Evolutionary conservation across 2,797 vertebrate genomes (phyloP), one percentile per base, ranked within the genome.

Genomic region (Poecile montanus): DNA sequence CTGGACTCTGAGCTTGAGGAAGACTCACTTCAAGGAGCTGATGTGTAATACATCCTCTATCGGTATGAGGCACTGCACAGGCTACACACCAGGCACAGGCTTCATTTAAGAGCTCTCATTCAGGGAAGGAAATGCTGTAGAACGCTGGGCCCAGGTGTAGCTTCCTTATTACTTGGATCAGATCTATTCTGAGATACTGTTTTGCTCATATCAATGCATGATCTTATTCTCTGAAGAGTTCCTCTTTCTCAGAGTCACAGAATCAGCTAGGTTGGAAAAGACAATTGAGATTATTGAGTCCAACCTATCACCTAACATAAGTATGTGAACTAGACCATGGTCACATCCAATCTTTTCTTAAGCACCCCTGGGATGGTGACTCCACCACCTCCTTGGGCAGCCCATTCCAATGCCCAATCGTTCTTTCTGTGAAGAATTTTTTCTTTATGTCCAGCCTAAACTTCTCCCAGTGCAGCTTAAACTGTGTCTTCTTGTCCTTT

Each of bases 11-110:
- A 94, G 62, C 81, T 84, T 3, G 29, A 97, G 91, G 94, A 97
- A 97, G 96, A 96, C 92, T 89, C 83, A 38, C 90, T 93, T 75
- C 63, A 67, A 78, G 57, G 67, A 83, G 63, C 63, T 83, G 53
- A 87, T 42, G 65, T 54, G 75, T 47, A 74, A 73, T 50, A 71
- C 75, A 67, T 27, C 79, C 57, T 84, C 83, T 79, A 29, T 30
- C 68, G 47, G 72, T 16, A 68, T 3, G 61, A 92, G 82, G 84
- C 84, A 73, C 70, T 66, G 71, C 60, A 23, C 63, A 57, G 82
- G 44, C 79, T 82, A 44, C 62, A 56, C 36, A 88, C 74, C n/a
- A 79, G 72, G 84, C 53, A 75, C 19, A 2, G 7, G 36, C 54
- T 91, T 65, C 50, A 20, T 21, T 16, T 56, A 15, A 70, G n/a